Evolutionary conservation across 2,888 invertebrate species (phyloP), one percentile per base, ranked within the genome.

Genomic region (Troglohyphantes excavatus): DNA sequence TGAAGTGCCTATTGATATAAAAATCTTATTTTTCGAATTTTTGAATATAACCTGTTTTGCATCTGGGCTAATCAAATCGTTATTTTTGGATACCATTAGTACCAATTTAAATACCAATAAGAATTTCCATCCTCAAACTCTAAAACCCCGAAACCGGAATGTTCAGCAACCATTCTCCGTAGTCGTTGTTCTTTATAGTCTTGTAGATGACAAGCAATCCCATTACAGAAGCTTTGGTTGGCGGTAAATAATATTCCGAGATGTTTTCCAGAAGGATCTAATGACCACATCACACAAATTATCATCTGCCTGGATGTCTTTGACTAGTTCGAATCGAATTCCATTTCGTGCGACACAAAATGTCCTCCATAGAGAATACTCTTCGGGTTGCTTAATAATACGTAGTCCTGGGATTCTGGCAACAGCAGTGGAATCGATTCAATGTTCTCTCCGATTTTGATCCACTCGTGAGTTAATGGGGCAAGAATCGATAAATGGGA

Each of bases 381-480:
- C 70, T 27, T 43, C 46, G 26, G 23, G n/a, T 26, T 53, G 46
- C 46, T 46, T 46, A 13, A 75, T 59, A 75, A 59, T 33, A n/a
- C n/a, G n/a, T n/a, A 75, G 61, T 9, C 21, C 33, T 43, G 23
- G 26, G 63, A n/a, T 78, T 39, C 78, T 65, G 65, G 43, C 78
- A 63, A 23, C 61, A 43, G 39, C 33, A 6, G 23, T 61, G 17
- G 39, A 72, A 83, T 83, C 82, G 82, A 78, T 78, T 78, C 78
- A 78, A 19, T 65, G 78, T 78, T 78, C 53, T 63, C 76, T 78
- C 43, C 65, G 65, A 83, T 83, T 83, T 63, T 21, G 72, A 72
- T 72, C 43, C 82, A 72, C 82, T 72, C 82, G 61, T 26, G 63
- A 83, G 61, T 83, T 83, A 83, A 83, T 83, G 82, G 72, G 82